Evolutionary conservation across 2,113 vertebrate species (phyloP).

Genomic region (Sinosuthora webbiana): DNA sequence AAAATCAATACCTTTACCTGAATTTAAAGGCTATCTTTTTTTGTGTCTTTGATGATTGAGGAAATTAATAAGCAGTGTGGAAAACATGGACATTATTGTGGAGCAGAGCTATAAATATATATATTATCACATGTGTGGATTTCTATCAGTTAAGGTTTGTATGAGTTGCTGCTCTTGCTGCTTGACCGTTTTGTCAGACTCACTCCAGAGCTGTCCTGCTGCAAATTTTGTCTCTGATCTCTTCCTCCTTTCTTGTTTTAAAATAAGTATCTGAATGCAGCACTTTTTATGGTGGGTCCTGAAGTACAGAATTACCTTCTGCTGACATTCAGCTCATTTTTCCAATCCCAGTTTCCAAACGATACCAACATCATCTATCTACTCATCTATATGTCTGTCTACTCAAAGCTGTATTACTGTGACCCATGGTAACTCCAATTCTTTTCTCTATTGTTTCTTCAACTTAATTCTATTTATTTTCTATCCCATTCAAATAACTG

Average conservation of each 20-base stretch:
- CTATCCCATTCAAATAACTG: not conserved
- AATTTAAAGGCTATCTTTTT: not conserved
- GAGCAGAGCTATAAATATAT: not conserved
- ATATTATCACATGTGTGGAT: not conserved
- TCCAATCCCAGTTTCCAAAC: no score
- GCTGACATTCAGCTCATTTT: not conserved
- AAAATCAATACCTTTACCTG: not conserved
- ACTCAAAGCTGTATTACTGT: not conserved
- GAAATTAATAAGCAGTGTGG: not conserved
- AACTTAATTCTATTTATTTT: not conserved
- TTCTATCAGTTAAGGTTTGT: not conserved
- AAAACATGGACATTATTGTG: not conserved
- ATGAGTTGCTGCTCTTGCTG: not conserved
- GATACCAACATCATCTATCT: not conserved
- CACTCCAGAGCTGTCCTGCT: not conserved
- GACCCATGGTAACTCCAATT: not conserved
- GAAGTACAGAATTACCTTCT: not conserved
- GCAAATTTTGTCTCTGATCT: not conserved
- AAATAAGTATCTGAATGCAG: not conserved
- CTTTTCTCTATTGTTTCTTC: not conserved
- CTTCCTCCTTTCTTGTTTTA: not conserved
- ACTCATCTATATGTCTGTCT: no score
- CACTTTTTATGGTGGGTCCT: not conserved
- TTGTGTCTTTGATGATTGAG: not conserved
- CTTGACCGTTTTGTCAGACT: not conserved